Base-by-base conservation (phyloP, 2,113 vertebrate species). In the Eurypyga helias region DNA sequence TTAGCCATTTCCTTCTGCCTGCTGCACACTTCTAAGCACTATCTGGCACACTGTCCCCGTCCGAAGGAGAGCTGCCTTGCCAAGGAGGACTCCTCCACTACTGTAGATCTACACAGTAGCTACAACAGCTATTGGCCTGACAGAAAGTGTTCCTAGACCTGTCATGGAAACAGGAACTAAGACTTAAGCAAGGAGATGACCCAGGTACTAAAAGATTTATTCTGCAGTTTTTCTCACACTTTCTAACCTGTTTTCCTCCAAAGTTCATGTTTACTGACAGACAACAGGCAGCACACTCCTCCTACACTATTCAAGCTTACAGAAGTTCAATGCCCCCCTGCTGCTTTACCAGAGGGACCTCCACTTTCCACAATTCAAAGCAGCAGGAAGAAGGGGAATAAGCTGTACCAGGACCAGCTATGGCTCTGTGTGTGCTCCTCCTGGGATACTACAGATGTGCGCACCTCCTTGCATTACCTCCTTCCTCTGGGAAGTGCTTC, bases 141-240 rank as follows among this genome's bases (percentile, higher is more conserved):
- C 61, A 61, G 25, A 87, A 87, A n/a, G 9, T 6, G 71, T 19
- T 93, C 41, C 87, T 55, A 78, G 60, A 54, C 33, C 62, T 45
- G 33, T 10, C 0, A 2, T 29, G 34, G n/a, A 54, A 67, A 69
- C 9, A 72, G 31, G 41, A 57, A 57, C 13, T 45, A 83, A 83
- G 78, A 21, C n/a, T 79, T 45, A 34, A 83, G 70, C 62, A 70
- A 71, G 51, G 55, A 71, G 46, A 57, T 55, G 57, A 87, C 11
- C 60, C 25, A 41, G 0, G 0, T 17, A n/a, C 31, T 36, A 9
- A 11, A 49, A 36, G 7, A 48, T 11, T 26, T 64, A 31, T 80
- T 43, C 57, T 95, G 34, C 57, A 52, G 45, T 14, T 81, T 31
- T 67, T 81, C 57, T 79, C 58, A 71, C 4, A 3, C n/a, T 83